Base-by-base conservation (phyloP, 1,140 invertebrate genomes). In the Lepidurus arcticus region DNA sequence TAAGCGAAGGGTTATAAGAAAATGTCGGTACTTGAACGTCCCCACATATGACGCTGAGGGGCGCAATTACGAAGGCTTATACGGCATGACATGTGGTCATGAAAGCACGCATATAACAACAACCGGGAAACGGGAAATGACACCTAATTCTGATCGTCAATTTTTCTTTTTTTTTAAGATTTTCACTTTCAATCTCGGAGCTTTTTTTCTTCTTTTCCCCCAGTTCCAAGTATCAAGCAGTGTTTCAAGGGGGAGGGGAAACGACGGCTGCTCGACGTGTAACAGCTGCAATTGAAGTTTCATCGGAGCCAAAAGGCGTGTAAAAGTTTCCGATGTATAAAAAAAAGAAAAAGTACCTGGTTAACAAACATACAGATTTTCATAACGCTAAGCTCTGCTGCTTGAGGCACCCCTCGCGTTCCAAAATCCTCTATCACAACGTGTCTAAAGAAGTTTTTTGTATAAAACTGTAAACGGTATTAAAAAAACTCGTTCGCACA, bases 221-320 rank as follows among this genome's bases (percentile, higher is more conserved):
- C 16, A 65, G 53, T 65, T 13, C 53, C 16, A n/a, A 65, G 53
- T 21, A 21, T 65, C 53, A 65, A 65, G 53, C 21, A 65, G 13
- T 65, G 21, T 21, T 65, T 13, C 1, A 21, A 65, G n/a, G n/a
- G 53, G 16, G 5, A 13, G 3, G 21, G 9, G 53, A 10, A 1
- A 65, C 53, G 21, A 21, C 53, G 16, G 53, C 53, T 65, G 53
- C 16, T 65, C 53, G 53, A 13, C 13, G 6, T 65, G 53, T 65
- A 65, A 65, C 53, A 65, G 53, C 53, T 65, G 53, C 53, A 65
- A 65, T 65, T 65, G 53, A 65, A 65, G 53, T 65, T 65, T 21
- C 53, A 65, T 65, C 53, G 13, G 13, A 34, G 34, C 34, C 34
- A 34, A 34, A 21, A 65, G 8, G 16, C 53, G 21, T 65, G 53